Percentiles rank a stretch among this genome's conserved stretches.
Evolutionary conservation across 2,797 vertebrate genomes (phyloP).

Genomic region (Threskiornis aethiopicus): DNA sequence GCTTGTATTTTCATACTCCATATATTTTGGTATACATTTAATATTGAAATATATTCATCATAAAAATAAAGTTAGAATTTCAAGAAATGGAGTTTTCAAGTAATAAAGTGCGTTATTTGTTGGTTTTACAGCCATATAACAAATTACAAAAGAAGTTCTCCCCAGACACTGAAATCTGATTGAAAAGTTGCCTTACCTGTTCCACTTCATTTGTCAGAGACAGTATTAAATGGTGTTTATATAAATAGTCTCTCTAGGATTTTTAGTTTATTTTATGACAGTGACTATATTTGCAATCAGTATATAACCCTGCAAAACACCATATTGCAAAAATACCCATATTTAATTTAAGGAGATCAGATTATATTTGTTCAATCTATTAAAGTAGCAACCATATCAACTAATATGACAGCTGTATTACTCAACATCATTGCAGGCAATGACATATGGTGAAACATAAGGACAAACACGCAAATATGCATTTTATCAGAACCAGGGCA

Average conservation of each 20-base stretch:
- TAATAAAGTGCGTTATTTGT: neutral
- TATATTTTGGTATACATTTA: neutral
- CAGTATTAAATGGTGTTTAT: neutral
- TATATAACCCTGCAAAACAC: neutral
- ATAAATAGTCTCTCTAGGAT: neutral
- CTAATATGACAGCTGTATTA: slow-evolving; percentile 10
- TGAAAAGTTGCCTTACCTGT: neutral
- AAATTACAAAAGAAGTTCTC: neutral
- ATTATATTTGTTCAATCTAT: slow-evolving; percentile 16
- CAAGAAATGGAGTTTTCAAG: neutral
- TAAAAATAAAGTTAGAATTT: neutral
- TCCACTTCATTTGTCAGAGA: neutral
- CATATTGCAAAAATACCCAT: neutral
- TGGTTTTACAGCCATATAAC: neutral
- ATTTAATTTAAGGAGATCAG: neutral
- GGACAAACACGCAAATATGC: neutral
- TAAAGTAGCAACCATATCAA: slow-evolving; percentile 13
- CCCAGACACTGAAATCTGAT: neutral
- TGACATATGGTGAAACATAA: slow-evolving; percentile 34
- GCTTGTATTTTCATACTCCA: neutral
- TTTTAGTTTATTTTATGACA: neutral
- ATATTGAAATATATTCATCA: neutral
- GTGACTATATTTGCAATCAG: neutral
- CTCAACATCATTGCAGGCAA: slow-evolving; percentile 2
- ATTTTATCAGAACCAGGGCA: neutral